These are phyloP conservation scores for Procapra przewalskii DNA, from an alignment of 2,113 vertebrate genomes.

Conservation along the genomic window DNA sequence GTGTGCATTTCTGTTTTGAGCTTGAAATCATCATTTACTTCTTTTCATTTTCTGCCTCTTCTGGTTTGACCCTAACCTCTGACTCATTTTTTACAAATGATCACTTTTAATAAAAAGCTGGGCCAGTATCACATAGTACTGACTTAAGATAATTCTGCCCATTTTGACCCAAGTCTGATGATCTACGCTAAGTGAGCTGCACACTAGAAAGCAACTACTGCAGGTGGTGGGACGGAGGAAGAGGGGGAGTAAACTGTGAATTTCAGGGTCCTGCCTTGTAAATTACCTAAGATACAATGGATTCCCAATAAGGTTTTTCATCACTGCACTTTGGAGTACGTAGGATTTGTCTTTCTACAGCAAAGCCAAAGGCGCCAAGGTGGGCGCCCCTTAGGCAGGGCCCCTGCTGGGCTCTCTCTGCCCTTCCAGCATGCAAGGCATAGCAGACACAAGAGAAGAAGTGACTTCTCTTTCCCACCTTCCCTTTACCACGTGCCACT, in stretches of 20 bases:
- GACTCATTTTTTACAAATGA: conserved; percentile 10
- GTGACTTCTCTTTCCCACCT: background rate
- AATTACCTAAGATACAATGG: background rate
- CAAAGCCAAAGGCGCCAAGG: background rate
- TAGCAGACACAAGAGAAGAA: background rate
- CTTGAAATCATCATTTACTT: background rate
- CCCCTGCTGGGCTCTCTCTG: background rate
- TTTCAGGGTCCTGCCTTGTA: background rate
- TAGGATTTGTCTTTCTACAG: background rate
- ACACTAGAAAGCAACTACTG: background rate
- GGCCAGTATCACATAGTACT: background rate
- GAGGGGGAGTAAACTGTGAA: background rate
- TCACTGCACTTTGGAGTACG: background rate
- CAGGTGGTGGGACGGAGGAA: rapidly evolving
- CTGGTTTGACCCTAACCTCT: background rate
- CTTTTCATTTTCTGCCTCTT: background rate
- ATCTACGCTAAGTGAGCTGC: background rate
- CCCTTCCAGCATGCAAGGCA: background rate
- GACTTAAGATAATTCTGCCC: background rate
- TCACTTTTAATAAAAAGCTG: background rate
- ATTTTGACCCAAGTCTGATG: background rate
- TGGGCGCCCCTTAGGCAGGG: background rate
- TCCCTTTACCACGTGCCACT: background rate
- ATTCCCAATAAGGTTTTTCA: background rate
- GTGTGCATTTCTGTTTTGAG: conserved; percentile 9